These are phyloP conservation scores for Dryobates pubescens DNA, from an alignment of 2,797 vertebrate genomes.

Conservation along the genomic window DNA sequence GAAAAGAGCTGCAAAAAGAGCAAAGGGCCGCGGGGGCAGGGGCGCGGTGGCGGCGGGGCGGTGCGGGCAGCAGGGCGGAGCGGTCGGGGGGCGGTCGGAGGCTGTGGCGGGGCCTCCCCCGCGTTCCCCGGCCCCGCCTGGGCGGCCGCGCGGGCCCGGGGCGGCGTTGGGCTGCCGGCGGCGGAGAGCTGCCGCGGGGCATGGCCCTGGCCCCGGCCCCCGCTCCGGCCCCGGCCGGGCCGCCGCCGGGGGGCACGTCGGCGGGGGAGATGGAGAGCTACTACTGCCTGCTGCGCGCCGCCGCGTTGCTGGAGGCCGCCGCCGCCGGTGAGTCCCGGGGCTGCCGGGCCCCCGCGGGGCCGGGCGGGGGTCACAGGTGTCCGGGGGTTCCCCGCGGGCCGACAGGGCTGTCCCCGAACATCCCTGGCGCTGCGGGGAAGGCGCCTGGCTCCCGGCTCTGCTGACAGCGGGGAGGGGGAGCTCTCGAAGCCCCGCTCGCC, in stretches of 20 bases:
- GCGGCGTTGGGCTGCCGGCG: neutral
- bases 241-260: conserved; percentile 72
- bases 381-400: neutral
- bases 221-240: neutral
- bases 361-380: neutral
- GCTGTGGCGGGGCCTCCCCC: neutral
- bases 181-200: neutral
- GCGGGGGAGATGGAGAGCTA: conserved; percentile 87
- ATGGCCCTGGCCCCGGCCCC: neutral
- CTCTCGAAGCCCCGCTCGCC: neutral
- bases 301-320: conserved; percentile 84
- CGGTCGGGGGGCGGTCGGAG: neutral
- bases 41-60: neutral
- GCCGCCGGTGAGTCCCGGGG: conserved; percentile 80
- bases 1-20: too few species aligned
- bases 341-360: neutral
- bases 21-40: neutral
- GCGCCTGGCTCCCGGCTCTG: neutral
- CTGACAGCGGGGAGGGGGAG: neutral
- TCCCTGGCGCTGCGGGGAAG: too few species aligned
- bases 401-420: neutral
- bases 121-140: neutral
- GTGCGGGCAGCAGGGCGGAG: neutral
- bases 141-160: neutral
- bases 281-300: conserved; percentile 85